Conservation (phyloP, 1,140 invertebrate species). For the Drosophila ogumai region DNA sequence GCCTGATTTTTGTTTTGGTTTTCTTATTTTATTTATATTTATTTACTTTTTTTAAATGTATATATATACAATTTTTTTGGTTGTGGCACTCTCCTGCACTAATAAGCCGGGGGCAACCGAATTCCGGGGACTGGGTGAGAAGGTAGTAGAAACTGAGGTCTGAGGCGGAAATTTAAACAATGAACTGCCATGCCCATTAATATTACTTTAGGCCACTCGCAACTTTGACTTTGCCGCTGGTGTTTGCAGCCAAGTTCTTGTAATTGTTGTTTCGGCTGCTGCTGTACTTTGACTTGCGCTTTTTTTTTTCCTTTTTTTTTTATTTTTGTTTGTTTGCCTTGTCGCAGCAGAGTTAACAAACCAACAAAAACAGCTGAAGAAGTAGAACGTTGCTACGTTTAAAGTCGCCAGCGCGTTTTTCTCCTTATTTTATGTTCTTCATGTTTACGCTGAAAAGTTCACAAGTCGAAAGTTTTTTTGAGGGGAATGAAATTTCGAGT, state of each 20-base stretch:
- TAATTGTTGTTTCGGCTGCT: constrained; percentile 7
- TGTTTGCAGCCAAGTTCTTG: constrained; percentile 32
- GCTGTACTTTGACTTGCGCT: constrained; percentile 3
- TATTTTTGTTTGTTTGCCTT: constrained; percentile 32
- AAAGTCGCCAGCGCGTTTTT: constrained; percentile 30
- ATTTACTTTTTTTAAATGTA: neutral
- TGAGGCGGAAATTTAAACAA: constrained; percentile 71
- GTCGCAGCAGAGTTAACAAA: constrained; percentile 43
- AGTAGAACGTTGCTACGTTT: constrained; percentile 1
- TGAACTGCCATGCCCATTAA: constrained; percentile 79
- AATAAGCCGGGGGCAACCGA: constrained; percentile 55
- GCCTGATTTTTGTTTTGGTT: neutral
- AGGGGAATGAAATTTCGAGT: neutral
- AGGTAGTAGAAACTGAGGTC: neutral
- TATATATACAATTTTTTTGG: constrained; percentile 4
- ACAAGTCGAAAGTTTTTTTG: constrained; percentile 21
- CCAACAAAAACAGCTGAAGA: constrained; percentile 5
- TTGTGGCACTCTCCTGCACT: constrained; percentile 56
- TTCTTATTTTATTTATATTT: neutral
- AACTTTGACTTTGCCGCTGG: constrained; percentile 65
- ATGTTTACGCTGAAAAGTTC: constrained; percentile 29
- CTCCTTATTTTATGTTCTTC: constrained; percentile 11
- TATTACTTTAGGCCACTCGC: constrained; percentile 75
- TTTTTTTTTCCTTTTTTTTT: neutral
- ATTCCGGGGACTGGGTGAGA: constrained; percentile 3